Conservation (phyloP, 2,888 invertebrate genomes). For the Ptychoptera albimana region DNA sequence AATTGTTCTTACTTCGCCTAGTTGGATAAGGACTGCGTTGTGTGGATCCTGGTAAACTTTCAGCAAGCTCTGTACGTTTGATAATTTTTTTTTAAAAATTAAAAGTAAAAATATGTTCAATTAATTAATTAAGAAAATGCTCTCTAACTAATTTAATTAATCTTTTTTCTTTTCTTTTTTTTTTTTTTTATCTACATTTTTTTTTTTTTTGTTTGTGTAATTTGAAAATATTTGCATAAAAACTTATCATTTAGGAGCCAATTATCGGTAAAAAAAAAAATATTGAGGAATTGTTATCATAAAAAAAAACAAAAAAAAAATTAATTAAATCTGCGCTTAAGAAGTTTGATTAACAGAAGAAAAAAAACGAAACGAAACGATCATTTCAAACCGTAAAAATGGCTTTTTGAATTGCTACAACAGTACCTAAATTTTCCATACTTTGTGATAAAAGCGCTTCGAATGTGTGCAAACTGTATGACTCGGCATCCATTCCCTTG, state of each 20-base stretch:
- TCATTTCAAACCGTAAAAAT: too few relatives aligned
- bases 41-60: slow-evolving; percentile 68
- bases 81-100: too few relatives aligned
- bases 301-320: too few relatives aligned
- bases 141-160: slow-evolving; percentile 7
- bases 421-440: slow-evolving; percentile 82
- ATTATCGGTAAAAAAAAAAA: too few relatives aligned
- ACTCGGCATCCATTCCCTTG: slow-evolving; percentile 90
- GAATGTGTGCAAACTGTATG: slow-evolving; percentile 85
- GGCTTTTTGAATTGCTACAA: background rate
- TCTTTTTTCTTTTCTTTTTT: slow-evolving; percentile 2
- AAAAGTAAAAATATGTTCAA: too few relatives aligned
- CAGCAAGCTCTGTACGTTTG: slow-evolving; percentile 56
- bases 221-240: background rate
- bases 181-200: slow-evolving; percentile 6
- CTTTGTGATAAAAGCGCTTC: slow-evolving; percentile 84
- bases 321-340: too few relatives aligned
- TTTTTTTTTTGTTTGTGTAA: slow-evolving; percentile 7
- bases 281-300: too few relatives aligned
- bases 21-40: slow-evolving; percentile 75
- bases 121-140: slow-evolving; percentile 9
- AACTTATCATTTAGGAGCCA: too few relatives aligned
- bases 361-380: too few relatives aligned
- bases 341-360: too few relatives aligned
- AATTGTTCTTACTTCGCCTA: slow-evolving; percentile 59